Base-by-base conservation (phyloP, 2,797 vertebrate species). In the Acanthopagrus latus region DNA sequence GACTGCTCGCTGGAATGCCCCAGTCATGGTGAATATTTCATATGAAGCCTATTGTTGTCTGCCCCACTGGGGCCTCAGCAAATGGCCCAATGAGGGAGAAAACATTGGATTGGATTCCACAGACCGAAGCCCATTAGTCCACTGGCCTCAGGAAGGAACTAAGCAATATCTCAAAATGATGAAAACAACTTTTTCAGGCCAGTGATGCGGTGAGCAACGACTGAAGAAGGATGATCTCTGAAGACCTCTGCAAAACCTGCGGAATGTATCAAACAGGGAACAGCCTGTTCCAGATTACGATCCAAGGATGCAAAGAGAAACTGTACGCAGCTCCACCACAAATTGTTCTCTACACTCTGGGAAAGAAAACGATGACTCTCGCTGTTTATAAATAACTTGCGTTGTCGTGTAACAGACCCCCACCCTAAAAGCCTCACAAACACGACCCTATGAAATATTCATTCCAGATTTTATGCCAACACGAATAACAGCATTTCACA, bases 91-190 rank as follows among this genome's bases (percentile, higher is more conserved):
- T 81, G 85, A 87, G 80, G 72, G 79, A 81, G 78, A 76, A 85
- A 87, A 86, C 85, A 87, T 82, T 69, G 23, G 64, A 83, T 80
- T 84, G 70, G 81, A 92, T 91, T 90, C 87, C 80, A 73, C 47
- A 82, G 86, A 85, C 80, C 76, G 87, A 91, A 91, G 84, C 77
- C 89, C 80, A 89, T 92, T 91, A 91, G 88, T 90, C 89, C 89
- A 72, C 62, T 72, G 77, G 88, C 87, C 85, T 81, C 63, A 78
- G 84, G 89, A 92, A 89, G 68, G 80, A 91, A 85, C 84, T 8
- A 73, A 76, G 88, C 89, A 93, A 93, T 91, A 94, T 88, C 87
- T 92, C 81, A 90, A 90, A 84, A 88, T 88, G 85, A 86, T 87
- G 78, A 91, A 92, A 89, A 93, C 88, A 90, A 75, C 82, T 85